These are phyloP conservation scores for Lasioglossum oenotherae DNA, from an alignment of 2,888 invertebrate species.

Conservation along the genomic window DNA sequence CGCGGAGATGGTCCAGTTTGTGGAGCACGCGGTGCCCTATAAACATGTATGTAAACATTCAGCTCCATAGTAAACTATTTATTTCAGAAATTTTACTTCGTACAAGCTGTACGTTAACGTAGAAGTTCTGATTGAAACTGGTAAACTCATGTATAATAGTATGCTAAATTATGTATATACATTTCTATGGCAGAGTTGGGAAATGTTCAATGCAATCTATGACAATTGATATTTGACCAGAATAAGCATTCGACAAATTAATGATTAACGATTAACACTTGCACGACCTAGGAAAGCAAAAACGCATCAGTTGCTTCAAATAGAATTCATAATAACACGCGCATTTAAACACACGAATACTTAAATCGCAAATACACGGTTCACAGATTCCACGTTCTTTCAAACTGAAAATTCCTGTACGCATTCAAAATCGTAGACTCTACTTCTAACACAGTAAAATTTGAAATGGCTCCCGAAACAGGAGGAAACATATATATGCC, in stretches of 20 bases:
- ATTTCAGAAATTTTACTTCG: background rate
- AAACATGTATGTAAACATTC: conserved; percentile 37
- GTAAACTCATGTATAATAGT: background rate
- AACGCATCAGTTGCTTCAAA: too few species aligned
- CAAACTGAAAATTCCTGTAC: too few species aligned
- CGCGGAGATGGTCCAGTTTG: conserved; percentile 78
- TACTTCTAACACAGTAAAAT: too few species aligned
- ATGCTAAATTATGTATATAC: background rate
- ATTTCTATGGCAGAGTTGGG: background rate
- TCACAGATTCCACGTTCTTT: too few species aligned
- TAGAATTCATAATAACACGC: too few species aligned
- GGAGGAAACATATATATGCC: too few species aligned
- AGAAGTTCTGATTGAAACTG: background rate
- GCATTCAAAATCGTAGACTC: too few species aligned
- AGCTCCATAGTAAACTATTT: conserved; percentile 11
- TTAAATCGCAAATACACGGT: too few species aligned
- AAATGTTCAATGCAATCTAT: background rate
- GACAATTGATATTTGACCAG: background rate
- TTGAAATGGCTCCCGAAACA: too few species aligned
- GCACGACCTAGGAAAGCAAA: too few species aligned
- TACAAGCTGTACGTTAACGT: background rate
- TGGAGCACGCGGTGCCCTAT: conserved; percentile 76
- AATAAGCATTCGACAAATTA: background rate
- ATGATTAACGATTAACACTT: background rate
- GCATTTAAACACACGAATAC: too few species aligned